Conservation (phyloP, 2,888 invertebrate species). For the Drosophila ochracea region DNA sequence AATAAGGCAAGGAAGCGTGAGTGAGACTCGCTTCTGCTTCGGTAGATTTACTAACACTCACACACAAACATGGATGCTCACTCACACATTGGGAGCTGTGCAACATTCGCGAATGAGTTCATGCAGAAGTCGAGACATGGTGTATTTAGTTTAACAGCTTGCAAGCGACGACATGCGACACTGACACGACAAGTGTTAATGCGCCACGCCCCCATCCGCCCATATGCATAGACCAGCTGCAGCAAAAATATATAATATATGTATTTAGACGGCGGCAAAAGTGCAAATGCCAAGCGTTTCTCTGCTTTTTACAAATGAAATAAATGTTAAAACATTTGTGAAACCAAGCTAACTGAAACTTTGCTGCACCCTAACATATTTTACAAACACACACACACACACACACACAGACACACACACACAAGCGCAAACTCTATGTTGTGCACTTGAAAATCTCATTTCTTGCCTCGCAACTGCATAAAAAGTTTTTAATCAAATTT, state of each 20-base stretch:
- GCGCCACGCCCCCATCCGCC: constrained; percentile 58
- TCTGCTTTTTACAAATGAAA: constrained; percentile 67
- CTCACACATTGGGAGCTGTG: constrained; percentile 18
- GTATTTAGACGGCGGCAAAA: constrained; percentile 5
- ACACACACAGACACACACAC: constrained; percentile 2
- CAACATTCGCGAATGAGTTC: constrained; percentile 66
- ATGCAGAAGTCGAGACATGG: constrained; percentile 73
- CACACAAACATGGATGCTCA: neutral
- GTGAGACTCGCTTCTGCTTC: constrained; percentile 47
- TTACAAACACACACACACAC: constrained; percentile 7
- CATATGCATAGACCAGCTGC: neutral
- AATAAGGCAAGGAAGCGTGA: constrained; percentile 55
- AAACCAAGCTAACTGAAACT: constrained; percentile 77
- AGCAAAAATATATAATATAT: neutral
- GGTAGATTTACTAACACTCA: constrained; percentile 46
- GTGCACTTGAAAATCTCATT: constrained; percentile 71
- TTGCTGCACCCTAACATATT: constrained; percentile 41
- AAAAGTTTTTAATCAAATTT: constrained; percentile 80
- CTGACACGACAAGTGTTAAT: constrained; percentile 81
- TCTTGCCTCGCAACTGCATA: constrained; percentile 50
- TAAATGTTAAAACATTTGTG: constrained; percentile 76
- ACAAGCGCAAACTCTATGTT: constrained; percentile 7
- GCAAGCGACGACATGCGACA: constrained; percentile 75
- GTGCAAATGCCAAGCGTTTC: constrained; percentile 56
- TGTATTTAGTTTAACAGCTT: constrained; percentile 79